These are phyloP conservation scores for Limnothrissa miodon DNA, from an alignment of 2,113 vertebrate genomes.

Conservation along the genomic window DNA sequence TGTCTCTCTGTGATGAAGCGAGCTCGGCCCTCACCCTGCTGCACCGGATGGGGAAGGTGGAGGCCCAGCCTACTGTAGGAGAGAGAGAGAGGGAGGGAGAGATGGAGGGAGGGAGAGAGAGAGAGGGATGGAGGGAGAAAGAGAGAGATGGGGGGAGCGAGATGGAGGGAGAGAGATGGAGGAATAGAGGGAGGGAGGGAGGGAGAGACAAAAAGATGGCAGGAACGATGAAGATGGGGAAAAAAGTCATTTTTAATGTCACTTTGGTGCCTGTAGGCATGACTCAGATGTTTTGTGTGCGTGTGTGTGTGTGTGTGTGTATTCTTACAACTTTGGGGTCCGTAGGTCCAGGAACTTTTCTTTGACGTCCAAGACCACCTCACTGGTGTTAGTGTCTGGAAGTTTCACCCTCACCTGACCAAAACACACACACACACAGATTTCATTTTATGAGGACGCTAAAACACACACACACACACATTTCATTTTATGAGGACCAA, in stretches of 20 bases:
- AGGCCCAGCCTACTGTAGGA: conserved; percentile 83
- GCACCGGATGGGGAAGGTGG: conserved; percentile 81
- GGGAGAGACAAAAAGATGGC: background rate
- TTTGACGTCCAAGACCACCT: conserved; percentile 82
- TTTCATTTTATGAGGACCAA: no score
- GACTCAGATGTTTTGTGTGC: background rate
- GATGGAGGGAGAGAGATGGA: background rate
- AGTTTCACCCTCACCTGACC: conserved; percentile 88
- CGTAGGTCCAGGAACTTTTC: conserved; percentile 87
- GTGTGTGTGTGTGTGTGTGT: background rate
- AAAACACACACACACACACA: background rate
- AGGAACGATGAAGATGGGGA: background rate
- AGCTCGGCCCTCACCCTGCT: conserved; percentile 77
- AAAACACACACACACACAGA: background rate
- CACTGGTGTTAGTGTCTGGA: conserved; percentile 78
- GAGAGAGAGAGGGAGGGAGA: conserved; percentile 40
- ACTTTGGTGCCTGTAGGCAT: background rate
- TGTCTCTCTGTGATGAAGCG: conserved; percentile 74
- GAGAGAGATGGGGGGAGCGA: background rate
- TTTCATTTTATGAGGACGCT: no score
- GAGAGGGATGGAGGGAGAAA: background rate
- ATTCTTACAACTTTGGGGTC: conserved; percentile 84
- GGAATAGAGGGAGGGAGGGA: background rate
- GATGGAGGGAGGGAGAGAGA: background rate
- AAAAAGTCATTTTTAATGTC: background rate